A percentile compares a stretch with the other conserved stretches of the same genome.
phyloP scores from a whole-genome alignment of 2,888 invertebrate species.

The Julus scandinavius region DNA sequence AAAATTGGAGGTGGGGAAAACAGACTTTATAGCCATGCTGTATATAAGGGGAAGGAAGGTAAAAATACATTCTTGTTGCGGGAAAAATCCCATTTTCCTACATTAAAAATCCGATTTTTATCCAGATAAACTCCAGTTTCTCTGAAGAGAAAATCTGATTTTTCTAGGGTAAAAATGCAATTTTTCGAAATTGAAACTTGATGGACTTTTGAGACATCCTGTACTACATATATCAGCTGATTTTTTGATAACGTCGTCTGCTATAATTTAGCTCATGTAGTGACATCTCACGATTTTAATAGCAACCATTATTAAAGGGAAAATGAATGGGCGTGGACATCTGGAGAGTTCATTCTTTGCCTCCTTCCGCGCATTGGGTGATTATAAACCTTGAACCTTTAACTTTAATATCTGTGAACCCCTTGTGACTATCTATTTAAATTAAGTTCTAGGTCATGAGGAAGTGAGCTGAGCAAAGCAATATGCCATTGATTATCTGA shows the following conservation, averaged over 20 bases:
- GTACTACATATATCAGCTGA: neutral
- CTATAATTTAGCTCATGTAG: neutral
- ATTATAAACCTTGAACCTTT: conserved; percentile 43
- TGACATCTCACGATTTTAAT: conserved; percentile 15
- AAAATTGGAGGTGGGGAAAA: too few relatives aligned
- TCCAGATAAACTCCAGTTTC: too few relatives aligned
- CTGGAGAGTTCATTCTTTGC: neutral
- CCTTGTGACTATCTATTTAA: conserved; percentile 6
- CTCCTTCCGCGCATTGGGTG: neutral
- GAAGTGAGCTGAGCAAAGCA: neutral
- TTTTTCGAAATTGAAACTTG: too few relatives aligned
- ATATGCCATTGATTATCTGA: neutral
- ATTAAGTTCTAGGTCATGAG: neutral
- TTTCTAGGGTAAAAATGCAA: neutral
- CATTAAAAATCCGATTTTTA: too few relatives aligned
- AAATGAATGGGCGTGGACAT: neutral
- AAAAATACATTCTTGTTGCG: too few relatives aligned
- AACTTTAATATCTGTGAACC: neutral
- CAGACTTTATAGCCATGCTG: too few relatives aligned
- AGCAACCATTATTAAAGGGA: neutral
- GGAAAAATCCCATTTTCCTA: too few relatives aligned
- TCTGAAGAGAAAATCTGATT: too few relatives aligned
- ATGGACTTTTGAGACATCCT: neutral
- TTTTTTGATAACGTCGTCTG: neutral
- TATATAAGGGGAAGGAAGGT: too few relatives aligned